Percentiles rank a stretch among this genome's conserved stretches.
Evolutionary conservation across 1,140 invertebrate species (phyloP).

Genomic region (Sogatella furcifera): DNA sequence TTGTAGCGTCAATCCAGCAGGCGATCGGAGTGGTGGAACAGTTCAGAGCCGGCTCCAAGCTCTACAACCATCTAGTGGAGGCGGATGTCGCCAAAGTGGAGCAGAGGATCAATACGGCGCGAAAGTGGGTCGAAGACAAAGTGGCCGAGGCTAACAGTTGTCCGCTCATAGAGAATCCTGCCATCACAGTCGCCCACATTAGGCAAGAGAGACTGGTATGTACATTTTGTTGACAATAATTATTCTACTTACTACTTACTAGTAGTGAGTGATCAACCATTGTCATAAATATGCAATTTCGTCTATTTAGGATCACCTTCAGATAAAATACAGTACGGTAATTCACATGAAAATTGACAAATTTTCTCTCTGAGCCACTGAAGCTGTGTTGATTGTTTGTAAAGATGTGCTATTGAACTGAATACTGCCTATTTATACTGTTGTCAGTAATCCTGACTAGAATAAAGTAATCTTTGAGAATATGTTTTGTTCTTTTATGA

Average conservation of each 20-base stretch:
- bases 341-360: no score
- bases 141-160: constrained; percentile 39
- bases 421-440: no score
- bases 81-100: constrained; percentile 47
- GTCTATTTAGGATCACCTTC: no score
- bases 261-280: no score
- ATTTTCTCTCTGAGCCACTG: no score
- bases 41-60: constrained; percentile 54
- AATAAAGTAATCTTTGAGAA: no score
- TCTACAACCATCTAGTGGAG: constrained; percentile 71
- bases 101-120: constrained; percentile 38
- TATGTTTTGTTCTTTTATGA: no score
- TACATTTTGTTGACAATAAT: not conserved
- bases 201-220: constrained; percentile 55
- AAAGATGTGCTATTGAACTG: no score
- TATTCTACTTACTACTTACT: not conserved
- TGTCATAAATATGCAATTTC: no score
- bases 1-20: constrained; percentile 56
- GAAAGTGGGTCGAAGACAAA: constrained; percentile 27
- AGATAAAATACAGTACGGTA: no score
- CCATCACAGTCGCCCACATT: constrained; percentile 65
- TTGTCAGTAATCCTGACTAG: no score
- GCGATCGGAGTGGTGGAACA: constrained; percentile 63
- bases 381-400: no score
- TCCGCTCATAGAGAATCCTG: constrained; percentile 51